phyloP scores from a whole-genome alignment of 2,113 vertebrate species.

The Drymodes brunneopygia region DNA sequence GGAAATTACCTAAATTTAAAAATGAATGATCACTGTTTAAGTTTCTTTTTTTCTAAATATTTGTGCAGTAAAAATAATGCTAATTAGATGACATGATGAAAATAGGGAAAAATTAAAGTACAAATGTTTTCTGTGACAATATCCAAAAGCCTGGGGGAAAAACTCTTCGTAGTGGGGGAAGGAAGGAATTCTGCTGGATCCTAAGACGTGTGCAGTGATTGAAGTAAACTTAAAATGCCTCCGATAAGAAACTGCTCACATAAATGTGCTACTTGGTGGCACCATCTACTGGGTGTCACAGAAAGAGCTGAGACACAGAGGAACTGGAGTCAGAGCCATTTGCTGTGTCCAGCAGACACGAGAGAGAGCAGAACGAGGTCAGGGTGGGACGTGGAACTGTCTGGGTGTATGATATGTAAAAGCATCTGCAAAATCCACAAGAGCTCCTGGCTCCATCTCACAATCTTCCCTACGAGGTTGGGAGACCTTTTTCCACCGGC shows the following conservation, averaged over 20 bases:
- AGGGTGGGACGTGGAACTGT: rapidly evolving
- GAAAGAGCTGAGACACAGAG: neutral
- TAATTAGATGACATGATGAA: neutral
- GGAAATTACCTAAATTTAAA: rapidly evolving
- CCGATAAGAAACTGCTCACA: neutral
- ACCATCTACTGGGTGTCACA: conserved; percentile 6
- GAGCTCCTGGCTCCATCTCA: neutral
- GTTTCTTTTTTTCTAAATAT: rapidly evolving
- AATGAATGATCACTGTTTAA: rapidly evolving
- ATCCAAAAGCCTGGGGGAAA: neutral
- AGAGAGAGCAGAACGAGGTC: neutral
- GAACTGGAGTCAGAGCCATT: rapidly evolving
- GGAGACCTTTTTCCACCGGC: neutral
- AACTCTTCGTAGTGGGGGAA: neutral
- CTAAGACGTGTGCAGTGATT: neutral
- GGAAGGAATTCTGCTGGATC: neutral
- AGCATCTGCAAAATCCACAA: neutral
- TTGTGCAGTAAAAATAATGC: neutral
- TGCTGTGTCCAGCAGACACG: neutral
- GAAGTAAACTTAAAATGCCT: neutral
- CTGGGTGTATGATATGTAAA: rapidly evolving
- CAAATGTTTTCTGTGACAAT: neutral
- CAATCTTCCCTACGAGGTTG: neutral
- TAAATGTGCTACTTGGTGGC: neutral
- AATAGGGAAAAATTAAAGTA: neutral